A percentile compares a stretch with the other conserved stretches of the same genome.
Conservation (phyloP, 2,797 vertebrate species). For the Poecilia gillii region DNA sequence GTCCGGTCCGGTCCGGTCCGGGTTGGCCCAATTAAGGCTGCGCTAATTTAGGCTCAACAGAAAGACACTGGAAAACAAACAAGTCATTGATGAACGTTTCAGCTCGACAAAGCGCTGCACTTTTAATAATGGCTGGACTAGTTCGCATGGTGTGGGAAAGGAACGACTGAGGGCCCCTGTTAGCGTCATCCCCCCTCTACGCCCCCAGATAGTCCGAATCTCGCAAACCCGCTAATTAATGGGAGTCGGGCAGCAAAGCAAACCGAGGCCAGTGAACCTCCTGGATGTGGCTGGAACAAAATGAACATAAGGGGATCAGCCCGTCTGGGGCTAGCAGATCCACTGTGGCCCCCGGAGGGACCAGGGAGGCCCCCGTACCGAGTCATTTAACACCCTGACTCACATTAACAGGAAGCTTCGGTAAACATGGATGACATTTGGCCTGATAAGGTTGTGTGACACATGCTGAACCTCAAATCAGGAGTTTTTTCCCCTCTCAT, state of each 20-base stretch:
- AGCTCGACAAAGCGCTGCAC: slow-evolving; percentile 38
- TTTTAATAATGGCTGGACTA: slow-evolving; percentile 38
- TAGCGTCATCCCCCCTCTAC: slow-evolving; percentile 14
- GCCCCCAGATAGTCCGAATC: slow-evolving; percentile 36
- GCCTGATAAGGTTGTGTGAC: slow-evolving; percentile 18
- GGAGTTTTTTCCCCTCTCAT: background rate
- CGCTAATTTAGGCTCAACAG: slow-evolving; percentile 46
- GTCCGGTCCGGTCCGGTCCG: slow-evolving; percentile 40
- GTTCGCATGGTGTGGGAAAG: slow-evolving; percentile 68
- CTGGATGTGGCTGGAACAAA: slow-evolving; percentile 45
- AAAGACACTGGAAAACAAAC: slow-evolving; percentile 49
- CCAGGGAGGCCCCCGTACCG: slow-evolving; percentile 22
- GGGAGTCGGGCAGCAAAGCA: slow-evolving; percentile 54
- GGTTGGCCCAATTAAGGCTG: slow-evolving; percentile 60
- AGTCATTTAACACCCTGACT: slow-evolving; percentile 44
- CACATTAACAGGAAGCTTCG: slow-evolving; percentile 25
- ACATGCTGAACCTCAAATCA: background rate
- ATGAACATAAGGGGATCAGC: slow-evolving; percentile 63
- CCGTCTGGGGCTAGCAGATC: slow-evolving; percentile 38
- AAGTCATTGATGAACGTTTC: slow-evolving; percentile 51
- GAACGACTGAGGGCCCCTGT: slow-evolving; percentile 52
- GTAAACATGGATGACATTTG: slow-evolving; percentile 17
- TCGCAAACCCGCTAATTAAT: slow-evolving; percentile 68
- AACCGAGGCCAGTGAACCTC: slow-evolving; percentile 45
- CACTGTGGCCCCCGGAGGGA: slow-evolving; percentile 31